Evolutionary conservation across 2,113 vertebrate species (phyloP).

Genomic region (Chloropsis hardwickii): DNA sequence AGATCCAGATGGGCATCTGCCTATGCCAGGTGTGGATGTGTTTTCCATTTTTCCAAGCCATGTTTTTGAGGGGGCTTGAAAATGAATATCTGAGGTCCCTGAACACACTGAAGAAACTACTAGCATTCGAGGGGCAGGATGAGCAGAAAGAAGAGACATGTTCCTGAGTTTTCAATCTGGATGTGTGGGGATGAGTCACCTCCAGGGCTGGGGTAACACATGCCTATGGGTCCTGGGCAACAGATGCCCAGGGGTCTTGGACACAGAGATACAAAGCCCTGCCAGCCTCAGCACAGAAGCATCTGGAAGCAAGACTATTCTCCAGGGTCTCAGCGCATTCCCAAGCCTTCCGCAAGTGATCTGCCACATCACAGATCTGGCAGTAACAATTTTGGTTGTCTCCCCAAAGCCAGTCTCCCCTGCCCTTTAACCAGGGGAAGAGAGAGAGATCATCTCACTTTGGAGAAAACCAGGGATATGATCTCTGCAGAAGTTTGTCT

Average conservation of each 20-base stretch:
- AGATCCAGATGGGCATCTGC: not conserved
- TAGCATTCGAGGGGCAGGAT: not conserved
- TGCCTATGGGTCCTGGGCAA: not conserved
- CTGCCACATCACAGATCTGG: not conserved
- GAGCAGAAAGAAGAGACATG: not conserved
- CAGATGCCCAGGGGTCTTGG: not conserved
- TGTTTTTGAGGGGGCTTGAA: not conserved
- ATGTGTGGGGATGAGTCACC: fast-evolving
- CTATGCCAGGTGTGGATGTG: not conserved
- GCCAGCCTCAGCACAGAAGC: not conserved
- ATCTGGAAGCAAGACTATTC: not conserved
- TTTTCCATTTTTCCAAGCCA: not conserved
- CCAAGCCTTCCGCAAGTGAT: not conserved
- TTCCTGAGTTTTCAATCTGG: not conserved
- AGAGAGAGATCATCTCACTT: not conserved
- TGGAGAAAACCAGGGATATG: not conserved
- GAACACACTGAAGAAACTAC: not conserved
- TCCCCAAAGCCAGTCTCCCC: not conserved
- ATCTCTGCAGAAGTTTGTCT: not conserved
- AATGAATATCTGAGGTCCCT: not conserved
- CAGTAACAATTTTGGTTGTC: not conserved
- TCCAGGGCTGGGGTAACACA: not conserved
- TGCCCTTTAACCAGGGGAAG: not conserved
- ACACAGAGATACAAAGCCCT: not conserved
- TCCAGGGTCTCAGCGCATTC: not conserved